Base-by-base conservation (phyloP, 1,140 invertebrate genomes). In the Leptinotarsa lineolata region DNA sequence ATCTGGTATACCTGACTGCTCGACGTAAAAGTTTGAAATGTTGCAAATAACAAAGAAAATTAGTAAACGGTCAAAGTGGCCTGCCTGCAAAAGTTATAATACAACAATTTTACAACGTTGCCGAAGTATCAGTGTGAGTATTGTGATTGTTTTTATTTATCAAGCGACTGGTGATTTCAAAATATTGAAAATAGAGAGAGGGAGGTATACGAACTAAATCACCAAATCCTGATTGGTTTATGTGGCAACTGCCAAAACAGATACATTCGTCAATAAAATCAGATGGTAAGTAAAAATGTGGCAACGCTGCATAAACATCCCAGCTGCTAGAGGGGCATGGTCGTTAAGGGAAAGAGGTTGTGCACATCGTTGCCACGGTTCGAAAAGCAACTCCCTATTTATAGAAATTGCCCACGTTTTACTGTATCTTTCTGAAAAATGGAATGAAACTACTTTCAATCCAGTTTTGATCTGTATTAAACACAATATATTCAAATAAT, bases 231-330 rank as follows among this genome's bases (percentile, higher is more conserved):
- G 73, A 74, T 74, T 72, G 54, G 73, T 66, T 63, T 48, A 69
- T 74, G 63, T 64, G 68, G 61, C 73, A 74, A 70, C 68, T 46
- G 69, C 68, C 59, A 15, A 74, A 70, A 74, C 71, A 24, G 68
- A 69, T 66, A 44, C 64, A 72, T 74, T 71, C 73, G 73, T 74
- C 74, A 72, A 75, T 75, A 75, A 75, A 72, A 68, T 39, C 74
- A 72, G 44, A 20, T 18, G 30, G 65, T 30, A 30, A 20, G 65
- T 30, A 12, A 15, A 67, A 44, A 30, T 30, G 12, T 39, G 39
- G 24, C 22, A 67, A 45, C 65, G 18, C 22, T 21, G 60, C 60
- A 13, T 13, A 3, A 21, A n/a, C 60, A 61, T 22, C 22, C 18
- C 22, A 21, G 60, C 15, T 21, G 22, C 18, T 18, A 67, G 20